Evolutionary conservation across 2,888 invertebrate species (phyloP).

Genomic region (Drosophila tripunctata): DNA sequence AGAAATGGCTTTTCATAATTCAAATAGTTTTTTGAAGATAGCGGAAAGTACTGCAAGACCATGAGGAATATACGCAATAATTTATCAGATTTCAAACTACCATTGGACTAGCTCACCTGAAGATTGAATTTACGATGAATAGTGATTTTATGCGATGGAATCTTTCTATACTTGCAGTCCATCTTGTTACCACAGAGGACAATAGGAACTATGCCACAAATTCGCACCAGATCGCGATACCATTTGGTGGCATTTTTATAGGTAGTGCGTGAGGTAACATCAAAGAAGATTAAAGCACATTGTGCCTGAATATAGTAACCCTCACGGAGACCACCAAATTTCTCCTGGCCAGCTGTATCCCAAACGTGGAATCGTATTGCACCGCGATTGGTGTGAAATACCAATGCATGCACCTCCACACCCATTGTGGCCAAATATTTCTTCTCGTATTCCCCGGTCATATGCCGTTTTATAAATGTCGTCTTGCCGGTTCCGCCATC

Average conservation of each 20-base stretch:
- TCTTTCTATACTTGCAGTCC: slow-evolving; percentile 99
- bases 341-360: slow-evolving; percentile 99
- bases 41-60: slow-evolving; percentile 96
- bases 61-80: background rate
- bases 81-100: background rate
- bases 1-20: slow-evolving; percentile 99
- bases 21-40: slow-evolving; percentile 99
- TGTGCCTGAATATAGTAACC: slow-evolving; percentile 99
- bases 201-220: slow-evolving; percentile 99
- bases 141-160: slow-evolving; percentile 98
- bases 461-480: slow-evolving; percentile 98
- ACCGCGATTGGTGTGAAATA: slow-evolving; percentile 98
- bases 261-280: slow-evolving; percentile 98
- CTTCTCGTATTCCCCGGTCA: slow-evolving; percentile 99
- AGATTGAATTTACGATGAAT: slow-evolving; percentile 99
- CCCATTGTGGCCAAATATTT: slow-evolving; percentile 99
- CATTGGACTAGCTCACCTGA: slow-evolving; percentile 85
- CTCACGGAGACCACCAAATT: slow-evolving; percentile 98
- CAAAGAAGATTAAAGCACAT: slow-evolving; percentile 98
- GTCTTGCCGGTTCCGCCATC: slow-evolving; percentile 99
- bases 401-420: slow-evolving; percentile 98
- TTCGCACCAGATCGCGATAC: slow-evolving; percentile 98
- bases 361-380: slow-evolving; percentile 98
- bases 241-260: slow-evolving; percentile 99
- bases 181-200: slow-evolving; percentile 99